Evolutionary conservation across 2,888 invertebrate species (phyloP), one percentile per base, ranked within the genome.

Genomic region (Choreutis nemorana): DNA sequence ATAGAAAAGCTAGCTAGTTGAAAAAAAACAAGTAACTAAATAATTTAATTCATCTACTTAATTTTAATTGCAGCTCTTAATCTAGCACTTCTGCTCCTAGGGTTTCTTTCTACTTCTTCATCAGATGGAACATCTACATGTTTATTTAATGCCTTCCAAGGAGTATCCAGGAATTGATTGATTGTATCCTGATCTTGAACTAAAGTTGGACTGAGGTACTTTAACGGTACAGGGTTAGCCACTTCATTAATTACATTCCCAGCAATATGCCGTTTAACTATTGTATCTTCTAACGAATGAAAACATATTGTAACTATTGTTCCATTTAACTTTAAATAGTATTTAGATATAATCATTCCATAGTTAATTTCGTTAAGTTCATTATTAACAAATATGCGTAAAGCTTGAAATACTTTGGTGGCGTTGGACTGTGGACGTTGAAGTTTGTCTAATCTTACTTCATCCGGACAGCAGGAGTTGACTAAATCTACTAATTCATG

Each of bases 321-420:
- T 0, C 97, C 97, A 20, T 87, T 85, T 0, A 85, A 64, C 68
- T 90, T 91, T 12, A 97, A 79, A 50, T 85, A 90, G 51, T 82
- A 82, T 37, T 87, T 84, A 0, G 94, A 90, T 30, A 94, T 49
- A 13, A 91, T 58, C 64, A 97, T 84, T 0, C 87, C 96, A 59
- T 90, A 91, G 72, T 96, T 92, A 2, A 97, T 83, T 79, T 97
- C 96, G 60, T 97, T 97, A 1, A 97, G 70, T 73, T 97, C 97
- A 61, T 97, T 92, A 57, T 97, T 97, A 0, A 97, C 92, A 66
- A 97, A 96, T 49, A 97, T 97, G 35, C 97, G 81, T 36, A 97
- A 62, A 0, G 97, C 97, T 78, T 95, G 85, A 70, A 97, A 97
- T 0, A 93, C 87, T 79, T 94, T 95, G 1, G 95, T 96, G 0